Base-by-base conservation (phyloP, 2,888 invertebrate species). In the Ophion ventricosus region DNA sequence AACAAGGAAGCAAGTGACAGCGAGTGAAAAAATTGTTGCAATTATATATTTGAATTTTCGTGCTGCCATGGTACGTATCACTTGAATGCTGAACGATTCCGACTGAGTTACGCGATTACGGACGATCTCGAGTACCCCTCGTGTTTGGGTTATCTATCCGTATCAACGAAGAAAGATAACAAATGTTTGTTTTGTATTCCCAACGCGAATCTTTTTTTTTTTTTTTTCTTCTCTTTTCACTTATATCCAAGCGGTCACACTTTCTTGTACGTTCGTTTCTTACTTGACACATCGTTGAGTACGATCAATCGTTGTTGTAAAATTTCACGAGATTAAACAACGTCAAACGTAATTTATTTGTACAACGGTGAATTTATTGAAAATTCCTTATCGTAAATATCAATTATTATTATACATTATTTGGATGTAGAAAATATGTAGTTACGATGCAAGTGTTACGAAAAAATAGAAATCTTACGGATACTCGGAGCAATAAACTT, bases 151-250 rank as follows among this genome's bases (percentile, higher is more conserved):
- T 84, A 84, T 84, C 83, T 79, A 2, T n/a, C 26, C 23, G 35
- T 57, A 63, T 66, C 70, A 56, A 29, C 64, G 64, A 54, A 49
- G n/a, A 17, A 29, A 83, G 83, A 83, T 79, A 82, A 78, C 63
- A 63, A 69, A 78, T 23, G 49, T 26, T 2, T 20, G 17, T n/a
- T 49, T 43, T 29, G 67, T 35, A 43, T 69, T 75, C 40, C 35
- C 43, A 63, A n/a, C 1, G 11, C n/a, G 54, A 26, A 49, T 20
- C 2, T 29, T 8, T 20, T 25, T 59, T 73, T 73, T 11, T 11
- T 43, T 4, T 14, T 11, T 10, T 11, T 59, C 43, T 49, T 14
- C 2, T 14, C 67, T 20, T 5, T 14, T 40, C 20, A 20, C 20
- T 43, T 23, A 23, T 43, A 23, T 43, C 43, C 11, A 43, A 14